These are phyloP conservation scores for Halcyon leucocephala DNA, from an alignment of 2,797 vertebrate species.

Conservation along the genomic window DNA sequence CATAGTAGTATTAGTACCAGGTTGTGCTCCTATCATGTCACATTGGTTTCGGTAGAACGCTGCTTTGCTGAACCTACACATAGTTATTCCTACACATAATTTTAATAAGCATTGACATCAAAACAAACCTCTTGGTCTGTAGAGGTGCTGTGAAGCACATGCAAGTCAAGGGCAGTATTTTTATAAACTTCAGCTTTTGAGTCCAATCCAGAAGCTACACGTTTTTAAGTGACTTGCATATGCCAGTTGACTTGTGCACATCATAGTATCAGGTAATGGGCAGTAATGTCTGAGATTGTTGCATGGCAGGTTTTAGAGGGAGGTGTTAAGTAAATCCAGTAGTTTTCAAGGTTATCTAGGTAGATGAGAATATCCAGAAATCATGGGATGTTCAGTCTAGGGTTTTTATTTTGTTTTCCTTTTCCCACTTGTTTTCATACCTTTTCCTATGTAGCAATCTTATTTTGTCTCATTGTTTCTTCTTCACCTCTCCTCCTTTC, in stretches of 20 bases:
- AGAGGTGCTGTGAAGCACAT: not conserved
- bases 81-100: not conserved
- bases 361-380: not conserved
- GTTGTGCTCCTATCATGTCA: not conserved
- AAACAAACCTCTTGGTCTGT: not conserved
- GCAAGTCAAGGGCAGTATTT: not conserved
- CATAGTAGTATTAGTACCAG: not conserved
- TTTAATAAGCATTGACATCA: not conserved
- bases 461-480: not conserved
- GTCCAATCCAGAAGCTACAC: not conserved
- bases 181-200: not conserved
- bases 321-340: not conserved
- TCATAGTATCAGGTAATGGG: not conserved
- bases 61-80: not conserved
- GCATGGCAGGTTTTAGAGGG: not conserved
- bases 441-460: not conserved
- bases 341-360: not conserved
- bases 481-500: not conserved
- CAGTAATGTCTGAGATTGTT: not conserved
- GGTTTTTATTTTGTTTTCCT: not conserved
- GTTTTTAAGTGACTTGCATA: not conserved
- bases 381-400: not conserved
- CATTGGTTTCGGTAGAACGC: accelerated
- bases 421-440: not conserved
- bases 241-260: not conserved